These are phyloP conservation scores for Tetragonula carbonaria DNA, from an alignment of 2,888 invertebrate species.

Conservation along the genomic window DNA sequence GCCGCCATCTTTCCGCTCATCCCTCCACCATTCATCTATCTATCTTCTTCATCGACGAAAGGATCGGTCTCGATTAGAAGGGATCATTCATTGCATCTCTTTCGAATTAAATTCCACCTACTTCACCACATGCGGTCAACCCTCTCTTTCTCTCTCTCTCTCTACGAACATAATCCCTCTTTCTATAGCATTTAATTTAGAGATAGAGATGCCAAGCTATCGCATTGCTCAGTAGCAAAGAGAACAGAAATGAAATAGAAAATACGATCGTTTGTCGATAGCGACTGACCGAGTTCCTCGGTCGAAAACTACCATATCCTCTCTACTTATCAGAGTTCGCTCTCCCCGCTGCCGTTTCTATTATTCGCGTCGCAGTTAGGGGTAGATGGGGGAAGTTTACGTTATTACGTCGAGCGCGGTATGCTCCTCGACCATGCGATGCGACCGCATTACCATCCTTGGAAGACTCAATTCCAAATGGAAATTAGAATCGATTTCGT, in stretches of 20 bases:
- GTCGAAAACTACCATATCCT: constrained; percentile 3
- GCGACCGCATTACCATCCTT: constrained; percentile 20
- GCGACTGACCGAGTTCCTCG: constrained; percentile 15
- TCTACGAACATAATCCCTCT: background rate
- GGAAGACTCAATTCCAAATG: constrained; percentile 37
- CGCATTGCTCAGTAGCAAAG: background rate
- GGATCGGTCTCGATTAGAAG: background rate
- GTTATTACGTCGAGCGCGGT: constrained; percentile 38
- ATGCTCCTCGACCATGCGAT: constrained; percentile 31
- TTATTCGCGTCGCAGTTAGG: constrained; percentile 28
- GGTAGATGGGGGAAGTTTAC: constrained; percentile 2
- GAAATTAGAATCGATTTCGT: constrained; percentile 52
- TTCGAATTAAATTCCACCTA: constrained; percentile 1
- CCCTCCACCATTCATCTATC: background rate
- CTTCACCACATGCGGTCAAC: background rate
- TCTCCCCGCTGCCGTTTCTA: constrained; percentile 11
- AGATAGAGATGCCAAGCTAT: background rate
- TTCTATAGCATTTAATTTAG: background rate
- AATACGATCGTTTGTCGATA: background rate
- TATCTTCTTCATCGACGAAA: too few relatives aligned
- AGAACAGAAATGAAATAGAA: constrained; percentile 9
- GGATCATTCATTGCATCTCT: background rate
- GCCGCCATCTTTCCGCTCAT: background rate
- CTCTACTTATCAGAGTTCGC: constrained; percentile 34
- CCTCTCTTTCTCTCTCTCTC: background rate